Conservation (phyloP, 64 coral and sea anemone species). For the Anthopleura sola region DNA sequence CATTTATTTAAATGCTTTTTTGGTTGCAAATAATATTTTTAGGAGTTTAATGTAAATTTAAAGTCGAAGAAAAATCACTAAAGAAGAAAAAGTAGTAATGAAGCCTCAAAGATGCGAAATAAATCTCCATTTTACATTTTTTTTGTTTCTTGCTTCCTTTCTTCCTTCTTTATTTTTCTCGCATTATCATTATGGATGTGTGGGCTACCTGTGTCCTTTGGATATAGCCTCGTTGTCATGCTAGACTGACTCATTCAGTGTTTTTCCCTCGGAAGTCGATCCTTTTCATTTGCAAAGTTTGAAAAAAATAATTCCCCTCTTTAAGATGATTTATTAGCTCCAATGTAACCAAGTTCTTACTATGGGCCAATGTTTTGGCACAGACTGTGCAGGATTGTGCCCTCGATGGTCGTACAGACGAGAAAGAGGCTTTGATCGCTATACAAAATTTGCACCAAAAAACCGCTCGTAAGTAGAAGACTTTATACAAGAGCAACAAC, state of each 20-base stretch:
- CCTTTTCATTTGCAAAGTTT: neutral
- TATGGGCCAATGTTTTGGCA: constrained; percentile 99
- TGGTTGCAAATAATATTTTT: too few relatives aligned
- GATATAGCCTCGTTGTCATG: constrained; percentile 15
- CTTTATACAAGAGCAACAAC: neutral
- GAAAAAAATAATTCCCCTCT: neutral
- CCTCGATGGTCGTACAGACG: constrained; percentile 77
- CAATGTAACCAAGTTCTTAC: constrained; percentile 8
- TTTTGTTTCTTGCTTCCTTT: neutral
- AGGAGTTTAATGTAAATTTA: too few relatives aligned
- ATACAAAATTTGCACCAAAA: constrained; percentile 88
- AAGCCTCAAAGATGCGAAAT: too few relatives aligned
- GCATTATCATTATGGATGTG: neutral
- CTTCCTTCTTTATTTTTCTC: neutral
- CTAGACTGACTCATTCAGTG: neutral
- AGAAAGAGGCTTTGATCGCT: constrained; percentile 94
- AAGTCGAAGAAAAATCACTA: too few relatives aligned
- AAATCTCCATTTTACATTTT: too few relatives aligned
- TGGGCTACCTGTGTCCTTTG: constrained; percentile 5
- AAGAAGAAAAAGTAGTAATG: too few relatives aligned
- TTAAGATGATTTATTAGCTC: neutral
- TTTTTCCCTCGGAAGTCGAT: neutral
- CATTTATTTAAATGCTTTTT: too few relatives aligned
- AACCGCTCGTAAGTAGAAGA: constrained; percentile 60
- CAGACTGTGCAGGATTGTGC: constrained; percentile 81